Evolutionary conservation across 1,140 invertebrate species (phyloP), one percentile per base, ranked within the genome.

Genomic region (Triops cancriformis): DNA sequence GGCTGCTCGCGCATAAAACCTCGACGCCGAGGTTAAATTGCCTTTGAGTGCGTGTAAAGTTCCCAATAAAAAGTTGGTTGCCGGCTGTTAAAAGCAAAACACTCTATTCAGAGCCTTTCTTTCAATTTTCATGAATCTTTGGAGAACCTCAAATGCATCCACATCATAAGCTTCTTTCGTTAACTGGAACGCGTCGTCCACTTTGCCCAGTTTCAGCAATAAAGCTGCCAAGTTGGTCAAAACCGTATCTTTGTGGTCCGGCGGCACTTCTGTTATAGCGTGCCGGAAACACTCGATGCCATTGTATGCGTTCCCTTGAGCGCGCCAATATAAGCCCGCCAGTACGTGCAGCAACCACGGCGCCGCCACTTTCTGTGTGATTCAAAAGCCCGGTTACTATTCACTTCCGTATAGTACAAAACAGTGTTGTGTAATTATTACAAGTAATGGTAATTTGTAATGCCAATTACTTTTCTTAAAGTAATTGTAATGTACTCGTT

Each of bases 291-390:
- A 92, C 78, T 89, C 87, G n/a, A 91, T 81, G 0, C 89, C 88
- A 82, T 90, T 89, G 23, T 85, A 83, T 26, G 87, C 86, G 80
- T 90, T 89, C 5, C 87, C 87, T 7, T 88, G 85, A 1, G 90
- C 87, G 12, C 90, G 85, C 90, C 90, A 91, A 82, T 91, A 90
- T 2, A 91, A 83, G n/a, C 88, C 90, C 0, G 90, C 88, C 64
- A 91, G 82, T 18, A 87, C 88, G 31, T 88, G 87, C 5, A 90
- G 81, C 18, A 90, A 83, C 90, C 90, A 91, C 77, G 86, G 86
- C 0, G 91, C 90, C 1, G 88, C 90, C 78, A 89, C 83, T 84
- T 88, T 89, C 90, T 92, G 83, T 11, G 83, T 84, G 74, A 78
- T 79, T 80, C 45, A 79, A 77, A 79, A 78, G 79, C 43, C 77